A percentile compares a stretch with the other conserved stretches of the same genome.
phyloP scores from a whole-genome alignment of 2,888 invertebrate species.

The Xestoiulus laeticollis region DNA sequence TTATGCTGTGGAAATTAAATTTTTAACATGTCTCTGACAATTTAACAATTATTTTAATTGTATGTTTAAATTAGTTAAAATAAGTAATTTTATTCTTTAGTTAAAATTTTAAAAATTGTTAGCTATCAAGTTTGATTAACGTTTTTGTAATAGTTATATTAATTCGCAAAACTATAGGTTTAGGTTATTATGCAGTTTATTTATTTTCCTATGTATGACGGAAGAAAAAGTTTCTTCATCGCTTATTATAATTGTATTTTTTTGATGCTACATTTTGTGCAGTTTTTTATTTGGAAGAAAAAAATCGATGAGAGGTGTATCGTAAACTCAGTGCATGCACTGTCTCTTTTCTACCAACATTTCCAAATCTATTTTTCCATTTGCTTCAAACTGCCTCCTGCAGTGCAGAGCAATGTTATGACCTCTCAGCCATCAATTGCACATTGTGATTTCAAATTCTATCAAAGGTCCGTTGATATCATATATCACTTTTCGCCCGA shows the following conservation, averaged over 20 bases:
- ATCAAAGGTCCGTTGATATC: conserved; percentile 39
- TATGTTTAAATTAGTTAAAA: too few relatives aligned
- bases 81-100: too few relatives aligned
- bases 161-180: background rate
- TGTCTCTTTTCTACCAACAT: background rate
- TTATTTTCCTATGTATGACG: background rate
- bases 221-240: background rate
- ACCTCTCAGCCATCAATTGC: conserved; percentile 24
- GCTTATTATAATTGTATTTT: background rate
- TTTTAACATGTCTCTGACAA: too few relatives aligned
- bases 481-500: conserved; percentile 9
- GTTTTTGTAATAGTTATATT: background rate
- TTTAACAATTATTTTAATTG: too few relatives aligned
- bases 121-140: background rate
- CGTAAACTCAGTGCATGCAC: background rate
- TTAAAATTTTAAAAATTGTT: too few relatives aligned
- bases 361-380: conserved; percentile 25
- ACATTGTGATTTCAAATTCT: conserved; percentile 7
- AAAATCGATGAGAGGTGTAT: conserved; percentile 18
- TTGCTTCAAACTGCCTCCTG: conserved; percentile 30
- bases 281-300: background rate
- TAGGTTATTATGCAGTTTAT: background rate
- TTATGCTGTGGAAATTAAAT: too few relatives aligned
- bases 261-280: background rate
- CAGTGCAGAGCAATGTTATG: background rate